These are phyloP conservation scores for Motacilla tschutschensis DNA, from an alignment of 2,113 vertebrate genomes.

Conservation along the genomic window DNA sequence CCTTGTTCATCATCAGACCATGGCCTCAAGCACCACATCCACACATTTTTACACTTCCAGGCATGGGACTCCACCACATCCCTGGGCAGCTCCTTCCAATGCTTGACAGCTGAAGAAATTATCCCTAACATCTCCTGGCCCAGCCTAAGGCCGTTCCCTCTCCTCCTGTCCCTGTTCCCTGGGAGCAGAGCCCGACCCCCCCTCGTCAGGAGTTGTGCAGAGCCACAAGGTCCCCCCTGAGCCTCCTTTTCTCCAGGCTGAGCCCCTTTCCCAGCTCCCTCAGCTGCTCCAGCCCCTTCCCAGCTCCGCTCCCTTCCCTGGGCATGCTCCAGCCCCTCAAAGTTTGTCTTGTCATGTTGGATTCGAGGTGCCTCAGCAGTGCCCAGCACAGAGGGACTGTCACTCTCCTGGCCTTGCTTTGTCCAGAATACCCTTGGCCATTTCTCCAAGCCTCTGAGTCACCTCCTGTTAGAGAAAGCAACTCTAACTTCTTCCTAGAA, in stretches of 20 bases:
- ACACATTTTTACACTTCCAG: neutral
- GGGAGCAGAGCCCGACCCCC: rapidly evolving
- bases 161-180: neutral
- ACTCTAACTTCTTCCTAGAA: neutral
- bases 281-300: rapidly evolving
- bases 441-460: neutral
- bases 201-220: neutral
- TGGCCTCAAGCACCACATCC: neutral
- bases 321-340: neutral
- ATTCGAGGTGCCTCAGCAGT: neutral
- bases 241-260: neutral
- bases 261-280: neutral
- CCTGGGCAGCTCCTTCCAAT: neutral
- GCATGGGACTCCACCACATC: neutral
- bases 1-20: neutral
- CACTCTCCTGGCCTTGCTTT: neutral
- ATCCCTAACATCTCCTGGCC: neutral
- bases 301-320: rapidly evolving
- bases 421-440: neutral
- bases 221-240: neutral
- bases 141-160: rapidly evolving
- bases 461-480: neutral
- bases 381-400: neutral
- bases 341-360: neutral
- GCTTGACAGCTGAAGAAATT: neutral